Evolutionary conservation across 2,113 vertebrate species (phyloP).

Genomic region (Anolis sagrei): DNA sequence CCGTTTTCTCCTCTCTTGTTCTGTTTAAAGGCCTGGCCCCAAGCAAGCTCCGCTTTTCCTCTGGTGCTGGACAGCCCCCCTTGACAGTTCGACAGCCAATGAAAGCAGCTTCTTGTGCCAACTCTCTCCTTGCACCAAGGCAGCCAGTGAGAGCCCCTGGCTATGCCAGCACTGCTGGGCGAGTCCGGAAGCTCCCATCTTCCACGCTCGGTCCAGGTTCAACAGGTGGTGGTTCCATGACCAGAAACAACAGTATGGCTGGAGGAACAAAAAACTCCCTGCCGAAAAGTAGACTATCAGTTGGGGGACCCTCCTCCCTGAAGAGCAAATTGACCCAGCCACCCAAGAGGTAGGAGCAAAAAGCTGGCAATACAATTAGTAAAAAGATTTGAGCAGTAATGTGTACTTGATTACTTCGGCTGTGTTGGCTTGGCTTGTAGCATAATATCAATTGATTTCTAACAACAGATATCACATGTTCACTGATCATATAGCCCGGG

Average conservation of each 20-base stretch:
- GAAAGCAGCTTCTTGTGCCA: constrained; percentile 78
- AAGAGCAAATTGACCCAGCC: constrained; percentile 80
- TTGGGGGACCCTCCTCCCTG: constrained; percentile 62
- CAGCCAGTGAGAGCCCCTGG: constrained; percentile 79
- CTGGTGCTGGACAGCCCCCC: constrained; percentile 77
- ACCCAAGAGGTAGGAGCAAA: constrained; percentile 77
- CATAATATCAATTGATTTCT: background rate
- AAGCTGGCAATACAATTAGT: background rate
- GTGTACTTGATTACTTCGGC: background rate
- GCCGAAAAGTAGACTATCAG: constrained; percentile 60
- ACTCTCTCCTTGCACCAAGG: constrained; percentile 72
- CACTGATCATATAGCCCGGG: background rate
- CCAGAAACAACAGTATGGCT: constrained; percentile 54
- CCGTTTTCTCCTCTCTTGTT: background rate
- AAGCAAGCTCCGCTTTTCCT: constrained; percentile 77
- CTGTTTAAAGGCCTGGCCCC: constrained; percentile 76
- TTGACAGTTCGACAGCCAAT: constrained; percentile 77
- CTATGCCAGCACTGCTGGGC: constrained; percentile 48
- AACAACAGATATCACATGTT: background rate
- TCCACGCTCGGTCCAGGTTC: constrained; percentile 53
- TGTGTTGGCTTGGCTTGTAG: background rate
- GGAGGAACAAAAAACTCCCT: constrained; percentile 63
- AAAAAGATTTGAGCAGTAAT: background rate
- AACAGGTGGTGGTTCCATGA: constrained; percentile 63
- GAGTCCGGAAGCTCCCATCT: constrained; percentile 76